Evolutionary conservation across 2,888 invertebrate genomes (phyloP), one percentile per base, ranked within the genome.

Genomic region (Gastrophysa polygoni): DNA sequence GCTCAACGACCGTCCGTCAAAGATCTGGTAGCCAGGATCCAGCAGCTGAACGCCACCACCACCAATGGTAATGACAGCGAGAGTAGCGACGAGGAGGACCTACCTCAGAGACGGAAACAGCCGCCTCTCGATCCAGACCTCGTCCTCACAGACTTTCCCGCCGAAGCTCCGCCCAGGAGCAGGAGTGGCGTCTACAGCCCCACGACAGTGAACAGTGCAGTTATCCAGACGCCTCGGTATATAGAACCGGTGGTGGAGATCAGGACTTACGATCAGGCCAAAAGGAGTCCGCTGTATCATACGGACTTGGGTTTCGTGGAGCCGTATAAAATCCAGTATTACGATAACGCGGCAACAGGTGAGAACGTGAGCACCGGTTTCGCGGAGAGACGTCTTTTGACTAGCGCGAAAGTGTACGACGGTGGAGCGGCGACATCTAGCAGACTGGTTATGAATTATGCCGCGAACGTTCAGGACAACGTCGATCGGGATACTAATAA

Each of bases 401-500:
- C 79, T 59, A 71, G 70, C 57, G 64, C 70, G 29, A 76, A 74
- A 57, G 67, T 46, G 50, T 65, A 59, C 38, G 64, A 57, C 24
- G 55, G 49, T 29, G 64, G 59, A 7, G 49, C 54, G 10, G 59
- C 49, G 24, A 48, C 57, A 28, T 44, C 60, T 54, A 21, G 24
- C 29, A 61, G 61, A 21, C 20, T 55, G 8, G 52, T 49, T 20
- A 38, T 59, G 48, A 58, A 54, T 21, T 62, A 44, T 34, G 57
- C 57, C 11, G 61, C 57, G 34, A 62, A 54, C 18, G 55, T 59
- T 11, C 77, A 77, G 48, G 80, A 81, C 57, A 77, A 73, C 4
- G 75, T 84, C 0, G 88, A 88, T 70, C 80, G 88, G 56, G 90
- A 90, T 72, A 88, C 88, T 0, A 92, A 90, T 77, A 92, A 92